Evolutionary conservation across 2,113 vertebrate genomes (phyloP).

Genomic region (Sylvia atricapilla): DNA sequence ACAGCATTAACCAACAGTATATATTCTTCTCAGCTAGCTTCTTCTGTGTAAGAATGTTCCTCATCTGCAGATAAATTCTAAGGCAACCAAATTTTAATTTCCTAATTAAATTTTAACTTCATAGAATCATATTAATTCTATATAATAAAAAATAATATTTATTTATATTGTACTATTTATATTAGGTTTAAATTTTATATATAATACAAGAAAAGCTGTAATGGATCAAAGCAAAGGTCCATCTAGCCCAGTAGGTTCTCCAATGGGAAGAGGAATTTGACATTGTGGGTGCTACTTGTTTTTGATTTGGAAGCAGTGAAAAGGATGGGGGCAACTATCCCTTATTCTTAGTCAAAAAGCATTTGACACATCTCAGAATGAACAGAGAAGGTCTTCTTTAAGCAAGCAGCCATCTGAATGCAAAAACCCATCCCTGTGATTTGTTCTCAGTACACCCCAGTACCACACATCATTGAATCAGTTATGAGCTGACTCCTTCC

Average conservation of each 20-base stretch:
- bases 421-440: neutral
- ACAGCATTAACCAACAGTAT: neutral
- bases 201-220: neutral
- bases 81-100: neutral
- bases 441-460: neutral
- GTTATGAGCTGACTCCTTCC: neutral
- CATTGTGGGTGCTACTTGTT: neutral
- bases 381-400: neutral
- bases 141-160: neutral
- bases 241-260: neutral
- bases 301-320: neutral
- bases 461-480: neutral
- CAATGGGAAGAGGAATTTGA: neutral
- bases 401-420: neutral
- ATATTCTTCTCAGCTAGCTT: neutral
- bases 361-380: neutral
- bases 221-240: neutral
- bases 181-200: neutral
- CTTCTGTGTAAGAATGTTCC: neutral
- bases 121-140: neutral
- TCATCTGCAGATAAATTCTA: neutral
- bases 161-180: neutral
- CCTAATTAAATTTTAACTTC: neutral
- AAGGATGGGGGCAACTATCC: neutral
- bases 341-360: neutral